Evolutionary conservation across 2,113 vertebrate genomes (phyloP).

Genomic region (Trogon melanurus): DNA sequence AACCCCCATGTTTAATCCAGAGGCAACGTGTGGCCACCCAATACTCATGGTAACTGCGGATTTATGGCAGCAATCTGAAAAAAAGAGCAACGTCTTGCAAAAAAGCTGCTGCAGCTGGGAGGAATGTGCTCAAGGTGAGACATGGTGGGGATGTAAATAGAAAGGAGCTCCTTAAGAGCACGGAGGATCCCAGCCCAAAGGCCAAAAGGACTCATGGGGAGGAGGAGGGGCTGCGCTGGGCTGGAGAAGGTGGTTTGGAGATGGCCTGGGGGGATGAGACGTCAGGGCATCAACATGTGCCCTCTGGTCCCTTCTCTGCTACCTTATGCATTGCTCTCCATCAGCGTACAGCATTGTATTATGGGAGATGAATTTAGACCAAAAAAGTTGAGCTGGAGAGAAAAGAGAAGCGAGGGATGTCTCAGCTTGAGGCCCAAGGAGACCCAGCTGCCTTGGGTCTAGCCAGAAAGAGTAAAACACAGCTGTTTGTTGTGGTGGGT

Average conservation of each 20-base stretch:
- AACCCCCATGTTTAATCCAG: background rate
- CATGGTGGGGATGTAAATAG: background rate
- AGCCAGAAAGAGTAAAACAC: background rate
- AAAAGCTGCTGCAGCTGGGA: background rate
- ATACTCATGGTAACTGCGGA: accelerated
- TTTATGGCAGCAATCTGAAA: background rate
- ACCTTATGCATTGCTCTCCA: background rate
- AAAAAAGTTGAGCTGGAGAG: background rate
- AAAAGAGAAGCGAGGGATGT: background rate
- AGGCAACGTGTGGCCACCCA: background rate
- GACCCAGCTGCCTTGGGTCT: background rate
- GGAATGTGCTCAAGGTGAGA: background rate
- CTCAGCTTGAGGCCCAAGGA: background rate
- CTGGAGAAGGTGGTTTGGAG: background rate
- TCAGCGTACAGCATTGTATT: accelerated
- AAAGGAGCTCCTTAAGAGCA: background rate
- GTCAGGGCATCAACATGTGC: no score
- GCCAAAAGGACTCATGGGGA: background rate
- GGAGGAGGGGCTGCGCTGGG: background rate
- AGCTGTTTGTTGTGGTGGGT: no score
- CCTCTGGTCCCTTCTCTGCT: background rate
- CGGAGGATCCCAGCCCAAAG: background rate
- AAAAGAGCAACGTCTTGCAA: background rate
- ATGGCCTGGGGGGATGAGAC: background rate
- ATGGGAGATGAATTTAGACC: background rate